Base-by-base conservation (phyloP, 2,888 invertebrate genomes). In the Ditula angustiorana region DNA sequence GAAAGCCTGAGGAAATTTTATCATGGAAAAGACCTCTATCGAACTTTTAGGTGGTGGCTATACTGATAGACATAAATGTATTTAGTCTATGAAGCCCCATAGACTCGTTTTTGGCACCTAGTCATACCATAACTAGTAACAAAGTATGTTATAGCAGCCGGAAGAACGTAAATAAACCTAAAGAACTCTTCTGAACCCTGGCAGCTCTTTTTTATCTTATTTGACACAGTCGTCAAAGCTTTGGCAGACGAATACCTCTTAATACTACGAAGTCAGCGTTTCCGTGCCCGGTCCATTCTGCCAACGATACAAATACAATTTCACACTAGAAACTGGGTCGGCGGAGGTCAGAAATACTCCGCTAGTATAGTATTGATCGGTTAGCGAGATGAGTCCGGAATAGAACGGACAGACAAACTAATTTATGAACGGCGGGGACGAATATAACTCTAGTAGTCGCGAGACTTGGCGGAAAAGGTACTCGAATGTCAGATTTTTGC, bases 361-460 rank as follows among this genome's bases (percentile, higher is more conserved):
- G 5, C 49, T 57, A 57, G 33, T 57, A 63, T 44, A 33, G 50
- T 63, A 57, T 58, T 44, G 63, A 62, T 56, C 23, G 55, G 35
- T 24, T 26, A 24, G 30, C 13, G 46, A 47, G 41, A 35, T 30
- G 30, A 8, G 13, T 28, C 50, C 44, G 19, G 50, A 58, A 63
- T 63, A 63, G 63, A 52, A 21, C 50, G 26, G 57, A 58, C 57
- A 49, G 44, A 50, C 21, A 61, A 19, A 61, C 57, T 63, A 52
- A 63, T 63, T 57, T 57, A 63, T 58, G 57, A 50, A 46, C 57
- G 63, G 50, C 63, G 52, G 44, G 21, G 33, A 47, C 41, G 33
- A 19, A 49, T 57, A 41, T 50, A 57, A 26, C 49, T 56, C 41
- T 7, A 37, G n/a, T 35, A 23, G 33, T 33, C 11, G 7, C 26